phyloP scores from a whole-genome alignment of 2,888 invertebrate genomes.

The Aelia acuminata region DNA sequence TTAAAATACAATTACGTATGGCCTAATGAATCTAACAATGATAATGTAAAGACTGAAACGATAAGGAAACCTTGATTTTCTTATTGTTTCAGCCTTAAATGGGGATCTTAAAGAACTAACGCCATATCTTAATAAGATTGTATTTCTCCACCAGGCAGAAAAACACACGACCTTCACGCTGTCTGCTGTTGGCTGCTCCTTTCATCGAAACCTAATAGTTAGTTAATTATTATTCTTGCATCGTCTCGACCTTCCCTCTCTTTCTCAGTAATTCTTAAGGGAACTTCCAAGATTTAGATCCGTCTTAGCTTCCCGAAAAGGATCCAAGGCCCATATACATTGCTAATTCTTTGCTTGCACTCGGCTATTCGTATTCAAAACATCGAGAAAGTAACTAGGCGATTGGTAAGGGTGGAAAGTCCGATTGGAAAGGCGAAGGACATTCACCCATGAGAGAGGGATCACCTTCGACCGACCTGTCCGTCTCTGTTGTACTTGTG shows the following conservation, averaged over 20 bases:
- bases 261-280: background rate
- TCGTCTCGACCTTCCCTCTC: background rate
- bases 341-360: background rate
- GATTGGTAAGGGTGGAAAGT: slow-evolving; percentile 3
- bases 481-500: background rate
- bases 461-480: background rate
- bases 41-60: too few relatives aligned
- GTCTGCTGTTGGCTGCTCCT: background rate
- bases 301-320: background rate
- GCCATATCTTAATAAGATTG: background rate
- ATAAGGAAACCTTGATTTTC: too few relatives aligned
- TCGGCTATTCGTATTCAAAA: background rate
- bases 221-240: background rate
- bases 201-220: background rate
- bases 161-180: background rate
- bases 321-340: background rate
- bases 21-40: too few relatives aligned
- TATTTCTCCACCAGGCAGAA: background rate
- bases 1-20: too few relatives aligned
- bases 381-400: background rate
- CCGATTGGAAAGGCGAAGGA: background rate
- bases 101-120: background rate
- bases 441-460: background rate
- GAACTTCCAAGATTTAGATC: background rate
- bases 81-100: too few relatives aligned